Evolutionary conservation across 2,888 invertebrate genomes (phyloP), one percentile per base, ranked within the genome.

Genomic region (Ceriagrion tenellum): DNA sequence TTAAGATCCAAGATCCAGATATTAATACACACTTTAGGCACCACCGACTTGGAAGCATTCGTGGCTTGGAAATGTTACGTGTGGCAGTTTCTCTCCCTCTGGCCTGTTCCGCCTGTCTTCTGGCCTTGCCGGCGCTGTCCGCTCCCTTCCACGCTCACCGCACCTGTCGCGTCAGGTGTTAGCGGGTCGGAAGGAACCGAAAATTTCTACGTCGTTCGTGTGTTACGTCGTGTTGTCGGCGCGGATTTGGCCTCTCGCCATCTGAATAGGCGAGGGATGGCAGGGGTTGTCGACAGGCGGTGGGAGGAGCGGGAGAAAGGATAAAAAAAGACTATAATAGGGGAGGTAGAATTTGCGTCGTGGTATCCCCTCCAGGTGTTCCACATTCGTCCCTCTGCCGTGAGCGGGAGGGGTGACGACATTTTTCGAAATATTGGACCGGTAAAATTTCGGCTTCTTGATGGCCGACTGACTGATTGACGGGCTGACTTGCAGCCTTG

Each of bases 81-180:
- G 13, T 16, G n/a, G 55, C 63, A 13, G 30, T 69, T 23, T 20
- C 59, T 20, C 13, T 20, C 12, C 59, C 59, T 59, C 59, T 59
- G 0, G 18, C 59, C 59, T 20, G 18, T 20, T 20, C 59, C 12
- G 16, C 18, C 59, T 8, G 59, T 20, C 59, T 59, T 16, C 59
- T 20, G 4, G 59, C 59, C 59, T 59, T 13, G 55, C 88, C 26
- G 0, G 88, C 23, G 23, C 59, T 3, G 59, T 20, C 59, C 1
- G 3, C 8, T 30, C 91, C 40, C 35, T 35, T 20, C 10, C 40
- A 59, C 59, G 10, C 59, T 55, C 89, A 47, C 89, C 89, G 26
- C 93, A 93, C 93, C 93, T 93, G 93, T 93, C 93, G 93, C 93
- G 93, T 93, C 93, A 93, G 93, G 93, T 93, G 93, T 74, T 93